phyloP scores from a whole-genome alignment of 2,797 vertebrate genomes.

The Ara ararauna region DNA sequence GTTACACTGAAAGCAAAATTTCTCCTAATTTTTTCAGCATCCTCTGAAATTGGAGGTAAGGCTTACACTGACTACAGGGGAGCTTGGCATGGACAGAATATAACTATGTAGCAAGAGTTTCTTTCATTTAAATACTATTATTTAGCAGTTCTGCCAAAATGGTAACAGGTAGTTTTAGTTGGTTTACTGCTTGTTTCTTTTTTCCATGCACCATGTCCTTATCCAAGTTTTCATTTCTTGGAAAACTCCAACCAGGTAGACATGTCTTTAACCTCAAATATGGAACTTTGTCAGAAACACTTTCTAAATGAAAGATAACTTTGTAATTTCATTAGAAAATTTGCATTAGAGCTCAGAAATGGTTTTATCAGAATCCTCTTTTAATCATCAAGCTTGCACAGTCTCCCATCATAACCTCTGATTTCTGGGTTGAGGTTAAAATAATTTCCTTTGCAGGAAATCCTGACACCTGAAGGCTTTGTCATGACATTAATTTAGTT shows the following conservation, averaged over 20 bases:
- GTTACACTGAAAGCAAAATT: neutral
- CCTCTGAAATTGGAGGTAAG: neutral
- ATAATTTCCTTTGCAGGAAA: slow-evolving; percentile 45
- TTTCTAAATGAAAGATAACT: neutral
- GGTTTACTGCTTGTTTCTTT: neutral
- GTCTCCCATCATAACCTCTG: neutral
- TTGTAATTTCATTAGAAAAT: slow-evolving; percentile 49
- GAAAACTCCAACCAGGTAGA: neutral
- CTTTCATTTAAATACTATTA: neutral
- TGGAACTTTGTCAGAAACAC: neutral
- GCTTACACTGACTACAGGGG: neutral
- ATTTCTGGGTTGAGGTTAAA: slow-evolving; percentile 41
- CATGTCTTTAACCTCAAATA: slow-evolving; percentile 33
- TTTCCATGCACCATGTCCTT: neutral
- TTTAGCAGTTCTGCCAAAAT: neutral
- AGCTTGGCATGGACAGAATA: neutral
- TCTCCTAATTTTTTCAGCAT: neutral
- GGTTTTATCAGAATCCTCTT: slow-evolving; percentile 5
- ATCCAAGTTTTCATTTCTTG: neutral
- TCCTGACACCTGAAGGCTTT: slow-evolving; percentile 37
- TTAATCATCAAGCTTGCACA: slow-evolving; percentile 1
- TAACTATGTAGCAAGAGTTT: neutral
- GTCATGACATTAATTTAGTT: slow-evolving; percentile 45
- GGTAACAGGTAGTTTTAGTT: neutral
- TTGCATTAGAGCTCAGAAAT: slow-evolving; percentile 19